Percentiles rank a stretch among this genome's conserved stretches.
phyloP scores from a whole-genome alignment of 2,113 vertebrate species.

The Gyps fulvus region DNA sequence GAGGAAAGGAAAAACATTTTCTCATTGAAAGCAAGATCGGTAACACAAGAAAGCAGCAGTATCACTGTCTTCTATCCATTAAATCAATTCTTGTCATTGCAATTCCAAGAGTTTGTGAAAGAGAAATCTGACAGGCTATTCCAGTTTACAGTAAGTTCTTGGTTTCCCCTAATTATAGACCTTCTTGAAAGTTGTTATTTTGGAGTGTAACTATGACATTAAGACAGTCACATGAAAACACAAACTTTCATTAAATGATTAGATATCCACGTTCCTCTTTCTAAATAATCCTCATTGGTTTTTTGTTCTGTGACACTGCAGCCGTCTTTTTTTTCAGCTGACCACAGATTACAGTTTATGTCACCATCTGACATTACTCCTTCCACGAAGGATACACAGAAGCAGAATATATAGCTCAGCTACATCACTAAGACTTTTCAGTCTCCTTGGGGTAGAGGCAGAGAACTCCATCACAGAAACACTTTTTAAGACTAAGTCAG shows the following conservation, averaged over 20 bases:
- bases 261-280: neutral
- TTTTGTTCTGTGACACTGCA: neutral
- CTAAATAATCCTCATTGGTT: neutral
- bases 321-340: neutral
- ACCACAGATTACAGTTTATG: neutral
- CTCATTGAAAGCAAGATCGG: neutral
- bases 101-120: neutral
- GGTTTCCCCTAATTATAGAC: neutral
- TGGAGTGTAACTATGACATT: neutral
- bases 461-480: neutral
- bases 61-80: neutral
- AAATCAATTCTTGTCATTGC: neutral
- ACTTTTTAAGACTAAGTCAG: neutral
- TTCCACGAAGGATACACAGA: neutral
- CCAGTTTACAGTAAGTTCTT: neutral
- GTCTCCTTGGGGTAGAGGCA: neutral
- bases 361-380: neutral
- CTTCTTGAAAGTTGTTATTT: neutral
- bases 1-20: neutral
- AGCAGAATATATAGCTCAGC: neutral
- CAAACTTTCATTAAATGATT: slow-evolving; percentile 38
- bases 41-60: neutral
- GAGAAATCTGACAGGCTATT: neutral
- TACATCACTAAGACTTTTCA: neutral
- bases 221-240: slow-evolving; percentile 9